Conservation (phyloP, 2,888 invertebrate species). For the Mesorhabditis spiculigera region DNA sequence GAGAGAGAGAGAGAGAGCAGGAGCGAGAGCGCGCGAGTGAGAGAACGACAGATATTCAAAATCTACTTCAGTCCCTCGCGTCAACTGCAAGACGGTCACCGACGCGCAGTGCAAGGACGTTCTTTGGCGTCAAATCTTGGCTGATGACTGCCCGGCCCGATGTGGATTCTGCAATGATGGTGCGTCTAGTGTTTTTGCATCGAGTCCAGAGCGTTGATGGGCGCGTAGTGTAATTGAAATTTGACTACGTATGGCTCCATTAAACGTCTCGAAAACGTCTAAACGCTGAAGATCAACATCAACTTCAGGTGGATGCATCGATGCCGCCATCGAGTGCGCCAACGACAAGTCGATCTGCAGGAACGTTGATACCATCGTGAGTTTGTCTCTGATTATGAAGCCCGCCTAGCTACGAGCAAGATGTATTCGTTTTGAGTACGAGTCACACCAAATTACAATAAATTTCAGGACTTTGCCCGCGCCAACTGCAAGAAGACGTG, state of each 20-base stretch:
- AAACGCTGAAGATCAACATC: not conserved
- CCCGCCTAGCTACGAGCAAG: too few relatives aligned
- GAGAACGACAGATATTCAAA: too few relatives aligned
- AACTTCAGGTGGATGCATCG: not conserved
- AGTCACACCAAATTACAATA: too few relatives aligned
- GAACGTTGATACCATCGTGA: not conserved
- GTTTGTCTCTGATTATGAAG: too few relatives aligned
- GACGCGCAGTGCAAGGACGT: not conserved
- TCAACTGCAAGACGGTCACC: constrained; percentile 6
- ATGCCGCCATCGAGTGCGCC: not conserved
- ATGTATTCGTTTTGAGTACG: too few relatives aligned
- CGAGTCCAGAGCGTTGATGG: too few relatives aligned
- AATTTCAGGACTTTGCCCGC: not conserved
- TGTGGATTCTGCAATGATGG: not conserved
- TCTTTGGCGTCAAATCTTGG: not conserved
- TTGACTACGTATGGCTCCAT: too few relatives aligned
- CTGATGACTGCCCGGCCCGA: not conserved
- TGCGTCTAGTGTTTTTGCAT: too few relatives aligned
- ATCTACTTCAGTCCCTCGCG: too few relatives aligned
- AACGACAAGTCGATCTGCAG: constrained; percentile 2
- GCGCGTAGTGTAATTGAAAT: too few relatives aligned
- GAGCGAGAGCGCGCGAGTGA: too few relatives aligned
- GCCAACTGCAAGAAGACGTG: constrained; percentile 4
- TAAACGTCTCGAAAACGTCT: not conserved
- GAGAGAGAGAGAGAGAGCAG: too few relatives aligned